Evolutionary conservation across 2,888 invertebrate species (phyloP), one percentile per base, ranked within the genome.

Genomic region (Cetonia aurata): DNA sequence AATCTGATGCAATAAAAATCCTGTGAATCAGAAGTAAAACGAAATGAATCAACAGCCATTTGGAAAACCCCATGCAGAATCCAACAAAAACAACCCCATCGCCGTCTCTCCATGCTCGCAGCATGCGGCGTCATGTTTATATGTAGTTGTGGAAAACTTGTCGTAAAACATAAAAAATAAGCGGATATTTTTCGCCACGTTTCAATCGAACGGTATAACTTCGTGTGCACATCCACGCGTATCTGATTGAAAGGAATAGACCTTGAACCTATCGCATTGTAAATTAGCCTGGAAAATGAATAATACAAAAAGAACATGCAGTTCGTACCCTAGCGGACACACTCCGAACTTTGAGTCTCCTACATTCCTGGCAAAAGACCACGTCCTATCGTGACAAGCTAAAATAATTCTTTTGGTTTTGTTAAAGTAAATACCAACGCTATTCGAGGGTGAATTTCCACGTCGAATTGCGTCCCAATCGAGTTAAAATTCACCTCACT

Each of bases 281-380:
- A 78, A 78, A 79, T 79, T 80, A 77, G 79, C 80, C 79, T 80
- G 81, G 81, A 81, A 83, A 83, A 83, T 82, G 80, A 81, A 79
- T 79, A 79, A 79, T 78, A 78, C 76, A 75, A 78, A 76, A 76
- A 76, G 79, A 78, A 78, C 75, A 78, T 77, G 79, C 78, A 77
- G 79, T 78, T 79, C 76, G 75, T 71, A 69, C 71, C 73, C 83
- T 83, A 78, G 81, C 81, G 83, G 81, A 79, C 75, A 77, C 75
- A 76, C 77, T 76, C 73, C 72, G 79, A 82, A 84, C 82, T 81
- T 81, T 69, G 69, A 56, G 72, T 75, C 74, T 73, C 75, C 75
- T 75, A 76, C 83, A 83, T 83, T 83, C 83, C 83, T 83, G 83
- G 82, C 82, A 79, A 82, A 82, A 83, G 83, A 83, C 75, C 76